These are phyloP conservation scores for fruit fly (Drosophila melanogaster) DNA, from an alignment of 1,140 invertebrate species.

Conservation along the genomic window DNA sequence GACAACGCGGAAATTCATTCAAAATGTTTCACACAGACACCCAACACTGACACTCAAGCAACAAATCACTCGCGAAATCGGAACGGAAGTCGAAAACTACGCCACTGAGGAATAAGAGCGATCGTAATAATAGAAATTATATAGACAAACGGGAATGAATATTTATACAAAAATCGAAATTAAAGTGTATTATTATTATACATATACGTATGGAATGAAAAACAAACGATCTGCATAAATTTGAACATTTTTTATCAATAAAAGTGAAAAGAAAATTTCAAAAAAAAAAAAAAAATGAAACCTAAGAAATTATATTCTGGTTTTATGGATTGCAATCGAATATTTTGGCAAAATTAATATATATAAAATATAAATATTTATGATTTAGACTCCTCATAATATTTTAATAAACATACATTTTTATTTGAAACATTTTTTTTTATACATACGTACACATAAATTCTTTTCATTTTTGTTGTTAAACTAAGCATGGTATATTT, in stretches of 20 bases:
- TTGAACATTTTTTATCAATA: conserved; percentile 82
- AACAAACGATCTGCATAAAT: conserved; percentile 66
- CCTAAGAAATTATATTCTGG: conserved; percentile 3
- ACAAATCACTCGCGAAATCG: conserved; percentile 20
- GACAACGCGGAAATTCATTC: conserved; percentile 63
- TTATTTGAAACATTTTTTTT: not conserved
- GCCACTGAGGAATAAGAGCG: conserved; percentile 67
- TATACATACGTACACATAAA: conserved; percentile 55
- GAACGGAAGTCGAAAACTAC: conserved; percentile 56
- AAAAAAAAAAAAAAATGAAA: conserved; percentile 30
- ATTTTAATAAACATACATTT: not conserved
- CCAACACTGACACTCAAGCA: conserved; percentile 22
- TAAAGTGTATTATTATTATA: conserved; percentile 81
- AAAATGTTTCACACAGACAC: conserved; percentile 60
- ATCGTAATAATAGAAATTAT: conserved; percentile 76
- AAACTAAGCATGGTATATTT: conserved; percentile 15
- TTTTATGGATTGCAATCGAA: not conserved
- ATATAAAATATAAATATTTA: too few relatives aligned
- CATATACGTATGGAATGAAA: conserved; percentile 62
- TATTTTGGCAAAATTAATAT: too few relatives aligned
- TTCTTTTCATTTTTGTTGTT: conserved; percentile 41
- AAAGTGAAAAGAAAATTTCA: conserved; percentile 56
- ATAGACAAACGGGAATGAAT: conserved; percentile 77
- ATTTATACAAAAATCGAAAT: conserved; percentile 70
- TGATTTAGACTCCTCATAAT: too few relatives aligned